These are phyloP conservation scores for Halcyon malimbica DNA, from an alignment of 2,113 vertebrate genomes.

Conservation along the genomic window DNA sequence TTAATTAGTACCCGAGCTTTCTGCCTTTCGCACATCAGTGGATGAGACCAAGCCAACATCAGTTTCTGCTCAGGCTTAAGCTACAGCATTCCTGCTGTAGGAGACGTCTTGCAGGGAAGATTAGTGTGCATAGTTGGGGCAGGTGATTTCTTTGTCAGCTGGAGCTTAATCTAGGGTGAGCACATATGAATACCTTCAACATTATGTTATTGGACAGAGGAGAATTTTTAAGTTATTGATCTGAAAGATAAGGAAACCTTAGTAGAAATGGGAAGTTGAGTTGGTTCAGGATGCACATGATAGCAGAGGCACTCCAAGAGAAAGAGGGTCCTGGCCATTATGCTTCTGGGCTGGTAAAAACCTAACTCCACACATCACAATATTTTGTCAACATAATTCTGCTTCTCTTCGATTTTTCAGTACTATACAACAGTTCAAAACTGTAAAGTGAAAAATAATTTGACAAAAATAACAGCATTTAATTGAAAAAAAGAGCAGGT, in stretches of 20 bases:
- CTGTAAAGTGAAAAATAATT: neutral
- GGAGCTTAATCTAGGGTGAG: neutral
- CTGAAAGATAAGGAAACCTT: neutral
- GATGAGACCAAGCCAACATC: neutral
- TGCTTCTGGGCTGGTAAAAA: neutral
- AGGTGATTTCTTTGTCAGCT: neutral
- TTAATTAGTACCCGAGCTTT: neutral
- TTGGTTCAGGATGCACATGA: neutral
- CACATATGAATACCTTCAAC: neutral
- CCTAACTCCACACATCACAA: rapidly evolving
- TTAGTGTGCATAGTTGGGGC: neutral
- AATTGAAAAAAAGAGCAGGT: neutral
- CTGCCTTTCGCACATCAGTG: rapidly evolving
- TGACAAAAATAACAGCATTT: neutral
- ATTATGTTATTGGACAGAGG: neutral
- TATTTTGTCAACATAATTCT: neutral
- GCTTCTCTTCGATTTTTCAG: neutral
- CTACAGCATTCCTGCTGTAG: neutral
- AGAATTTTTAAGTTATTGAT: neutral
- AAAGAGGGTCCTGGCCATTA: neutral
- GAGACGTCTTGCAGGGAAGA: neutral
- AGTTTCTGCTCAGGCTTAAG: neutral
- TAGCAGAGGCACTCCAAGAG: neutral
- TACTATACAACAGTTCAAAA: neutral
- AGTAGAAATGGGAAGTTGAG: neutral